Base-by-base conservation (phyloP, 2,888 invertebrate genomes). In the Penaeus monodon region DNA sequence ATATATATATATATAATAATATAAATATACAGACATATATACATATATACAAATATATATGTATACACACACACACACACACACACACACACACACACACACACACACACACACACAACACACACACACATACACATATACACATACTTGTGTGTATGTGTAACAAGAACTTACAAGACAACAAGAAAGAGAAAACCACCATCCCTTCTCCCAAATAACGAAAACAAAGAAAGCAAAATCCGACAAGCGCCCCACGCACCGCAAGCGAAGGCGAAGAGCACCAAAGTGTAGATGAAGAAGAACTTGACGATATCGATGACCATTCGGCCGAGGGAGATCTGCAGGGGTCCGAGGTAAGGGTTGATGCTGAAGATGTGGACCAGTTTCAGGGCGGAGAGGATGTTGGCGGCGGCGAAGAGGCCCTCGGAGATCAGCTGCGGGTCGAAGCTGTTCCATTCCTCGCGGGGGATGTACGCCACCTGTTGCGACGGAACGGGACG, bases 281-380 rank as follows among this genome's bases (percentile, higher is more conserved):
- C 97, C 91, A 97, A 93, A 22, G 95, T 94, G 92, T 97, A 97
- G 92, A 98, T 96, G 92, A 96, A 96, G 93, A 97, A 96, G 93
- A 98, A 98, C 92, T 98, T 97, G 90, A 97, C 95, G 91, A 98
- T 97, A 92, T 98, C 98, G 90, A 93, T 92, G 74, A 90, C 90
- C 91, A 91, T 91, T 76, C 91, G 84, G 12, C 93, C 90, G 63
- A 90, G 85, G 20, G 90, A 90, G 82, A 90, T 90, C 93, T 98
- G 98, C 91, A 98, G 94, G 8, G 97, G 98, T 7, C 98, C 98
- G 91, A 98, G 93, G 92, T 98, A 97, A 6, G 98, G 97, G 93
- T 97, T 97, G 91, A 98, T 97, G 85, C 97, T 97, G 93, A 98
- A 98, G 91, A 98, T 94, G 92, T 98, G 97, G 38, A 98, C 96